phyloP scores from a whole-genome alignment of 2,797 vertebrate species.

The Aplochiton taeniatus region DNA sequence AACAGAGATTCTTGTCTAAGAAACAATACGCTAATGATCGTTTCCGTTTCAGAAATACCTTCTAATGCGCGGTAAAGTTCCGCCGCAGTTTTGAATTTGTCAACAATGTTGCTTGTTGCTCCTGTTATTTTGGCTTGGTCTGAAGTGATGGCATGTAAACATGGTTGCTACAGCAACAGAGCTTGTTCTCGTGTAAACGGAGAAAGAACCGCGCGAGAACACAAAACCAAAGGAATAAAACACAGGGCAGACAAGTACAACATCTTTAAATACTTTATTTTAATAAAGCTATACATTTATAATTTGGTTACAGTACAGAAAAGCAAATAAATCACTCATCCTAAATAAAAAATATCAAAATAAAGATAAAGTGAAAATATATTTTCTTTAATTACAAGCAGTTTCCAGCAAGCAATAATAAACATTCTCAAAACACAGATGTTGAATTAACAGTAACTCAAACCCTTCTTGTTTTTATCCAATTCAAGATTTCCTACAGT shows the following conservation, averaged over 20 bases:
- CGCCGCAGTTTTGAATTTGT: too few relatives aligned
- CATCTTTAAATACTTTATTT: not conserved
- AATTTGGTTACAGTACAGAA: not conserved
- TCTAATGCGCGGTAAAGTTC: not conserved
- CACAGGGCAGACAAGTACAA: too few relatives aligned
- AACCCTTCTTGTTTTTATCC: too few relatives aligned
- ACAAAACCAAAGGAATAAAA: too few relatives aligned
- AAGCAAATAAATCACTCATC: conserved; percentile 3
- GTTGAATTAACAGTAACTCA: too few relatives aligned
- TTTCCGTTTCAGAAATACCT: conserved; percentile 14
- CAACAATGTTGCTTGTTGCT: not conserved
- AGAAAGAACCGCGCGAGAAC: not conserved
- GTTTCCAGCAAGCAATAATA: not conserved
- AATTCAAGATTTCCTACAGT: too few relatives aligned
- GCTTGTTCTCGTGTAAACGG: not conserved
- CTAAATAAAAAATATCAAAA: not conserved
- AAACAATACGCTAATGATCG: not conserved
- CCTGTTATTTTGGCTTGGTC: not conserved
- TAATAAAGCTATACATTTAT: conserved; percentile 6
- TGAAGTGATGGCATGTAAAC: conserved; percentile 34
- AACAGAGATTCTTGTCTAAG: not conserved
- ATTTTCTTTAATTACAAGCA: not conserved
- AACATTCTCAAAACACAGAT: too few relatives aligned
- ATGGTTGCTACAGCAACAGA: conserved; percentile 53
- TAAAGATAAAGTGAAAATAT: conserved; percentile 6